Evolutionary conservation across 2,113 vertebrate species (phyloP).

Genomic region (Petroica traversi): DNA sequence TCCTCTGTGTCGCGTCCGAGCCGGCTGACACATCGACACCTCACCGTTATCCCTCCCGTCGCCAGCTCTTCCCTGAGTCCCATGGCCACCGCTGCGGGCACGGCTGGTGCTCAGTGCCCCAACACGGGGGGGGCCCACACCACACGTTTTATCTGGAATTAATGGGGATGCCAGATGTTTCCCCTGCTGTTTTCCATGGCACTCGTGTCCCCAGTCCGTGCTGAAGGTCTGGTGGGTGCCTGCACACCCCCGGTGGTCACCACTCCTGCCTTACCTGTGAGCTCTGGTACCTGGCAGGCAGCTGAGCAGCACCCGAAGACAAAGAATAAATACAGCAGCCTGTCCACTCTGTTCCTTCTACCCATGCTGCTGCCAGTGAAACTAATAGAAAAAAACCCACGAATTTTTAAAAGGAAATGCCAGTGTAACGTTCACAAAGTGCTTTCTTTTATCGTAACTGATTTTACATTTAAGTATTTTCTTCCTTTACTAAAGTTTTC

Average conservation of each 20-base stretch:
- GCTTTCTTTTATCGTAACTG: background rate
- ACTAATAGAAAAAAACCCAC: rapidly evolving
- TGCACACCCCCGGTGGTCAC: rapidly evolving
- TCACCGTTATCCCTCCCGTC: rapidly evolving
- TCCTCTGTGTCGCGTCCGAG: background rate
- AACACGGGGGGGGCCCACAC: rapidly evolving
- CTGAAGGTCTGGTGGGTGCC: rapidly evolving
- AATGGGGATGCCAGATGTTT: background rate
- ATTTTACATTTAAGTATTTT: background rate
- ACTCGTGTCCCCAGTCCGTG: background rate
- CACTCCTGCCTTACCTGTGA: rapidly evolving
- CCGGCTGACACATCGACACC: background rate
- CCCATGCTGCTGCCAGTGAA: background rate
- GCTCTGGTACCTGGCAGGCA: background rate
- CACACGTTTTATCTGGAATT: too few species aligned
- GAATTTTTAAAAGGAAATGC: background rate
- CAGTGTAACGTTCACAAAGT: background rate
- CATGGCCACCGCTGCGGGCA: rapidly evolving
- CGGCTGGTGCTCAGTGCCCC: rapidly evolving
- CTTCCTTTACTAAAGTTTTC: background rate
- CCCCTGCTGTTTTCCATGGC: too few species aligned
- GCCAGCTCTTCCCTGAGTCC: rapidly evolving
- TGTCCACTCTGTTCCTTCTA: background rate
- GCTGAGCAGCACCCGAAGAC: background rate
- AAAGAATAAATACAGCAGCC: background rate